A percentile compares a stretch with the other conserved stretches of the same genome.
These are phyloP conservation scores for Gryllus bimaculatus DNA, from an alignment of 1,140 invertebrate genomes.

Conservation along the genomic window DNA sequence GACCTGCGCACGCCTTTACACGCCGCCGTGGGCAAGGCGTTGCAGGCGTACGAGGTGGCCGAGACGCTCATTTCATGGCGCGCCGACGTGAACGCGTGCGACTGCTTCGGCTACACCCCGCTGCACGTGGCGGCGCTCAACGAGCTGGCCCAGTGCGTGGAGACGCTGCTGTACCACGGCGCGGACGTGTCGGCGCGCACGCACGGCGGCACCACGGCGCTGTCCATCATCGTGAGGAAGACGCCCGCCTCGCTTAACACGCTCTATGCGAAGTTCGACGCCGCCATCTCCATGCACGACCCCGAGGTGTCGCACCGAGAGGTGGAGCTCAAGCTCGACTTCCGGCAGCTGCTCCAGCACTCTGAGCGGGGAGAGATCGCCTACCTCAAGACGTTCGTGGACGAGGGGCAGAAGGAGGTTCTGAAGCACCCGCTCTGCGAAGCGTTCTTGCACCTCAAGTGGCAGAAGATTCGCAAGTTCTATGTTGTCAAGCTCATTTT, in stretches of 20 bases:
- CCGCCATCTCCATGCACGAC: constrained; percentile 65
- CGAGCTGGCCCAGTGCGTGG: constrained; percentile 71
- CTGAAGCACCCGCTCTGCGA: constrained; percentile 72
- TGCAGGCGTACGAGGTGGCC: constrained; percentile 63
- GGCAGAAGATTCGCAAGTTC: constrained; percentile 82
- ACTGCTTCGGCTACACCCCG: constrained; percentile 81
- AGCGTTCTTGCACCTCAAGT: constrained; percentile 74
- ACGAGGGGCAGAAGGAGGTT: constrained; percentile 74
- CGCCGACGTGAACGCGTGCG: constrained; percentile 73
- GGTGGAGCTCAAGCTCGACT: constrained; percentile 70
- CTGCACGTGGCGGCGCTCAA: constrained; percentile 78
- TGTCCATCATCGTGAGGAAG: constrained; percentile 72
- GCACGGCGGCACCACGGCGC: constrained; percentile 68
- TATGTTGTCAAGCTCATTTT: constrained; percentile 69
- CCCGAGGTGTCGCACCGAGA: constrained; percentile 66
- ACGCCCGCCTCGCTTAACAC: constrained; percentile 69
- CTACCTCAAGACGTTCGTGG: constrained; percentile 70
- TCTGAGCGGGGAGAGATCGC: constrained; percentile 68
- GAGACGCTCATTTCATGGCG: constrained; percentile 64
- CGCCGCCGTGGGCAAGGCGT: constrained; percentile 63
- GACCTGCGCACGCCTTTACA: constrained; percentile 69
- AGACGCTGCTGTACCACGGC: constrained; percentile 69
- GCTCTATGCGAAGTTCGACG: constrained; percentile 64
- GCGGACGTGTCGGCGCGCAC: constrained; percentile 76
- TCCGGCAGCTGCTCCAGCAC: constrained; percentile 65